These are phyloP conservation scores for Pegea sp. DNA, from an alignment of 23 tunicate species.

Conservation along the genomic window DNA sequence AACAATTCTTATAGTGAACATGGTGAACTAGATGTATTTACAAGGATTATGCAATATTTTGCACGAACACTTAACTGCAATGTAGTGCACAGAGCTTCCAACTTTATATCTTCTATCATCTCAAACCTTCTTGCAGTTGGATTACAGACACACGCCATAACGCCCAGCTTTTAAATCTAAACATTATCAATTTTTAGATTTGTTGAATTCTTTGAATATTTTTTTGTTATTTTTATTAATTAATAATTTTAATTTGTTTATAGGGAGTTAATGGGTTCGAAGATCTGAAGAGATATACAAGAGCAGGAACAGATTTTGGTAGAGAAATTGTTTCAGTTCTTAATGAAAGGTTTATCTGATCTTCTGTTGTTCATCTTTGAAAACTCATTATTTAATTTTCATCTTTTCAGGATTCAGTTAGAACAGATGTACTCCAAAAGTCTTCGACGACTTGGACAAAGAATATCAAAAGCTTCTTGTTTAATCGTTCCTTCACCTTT, in stretches of 20 bases:
- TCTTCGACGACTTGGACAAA: slow-evolving; percentile 34
- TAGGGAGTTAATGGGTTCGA: slow-evolving; percentile 53
- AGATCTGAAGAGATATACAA: slow-evolving; percentile 14
- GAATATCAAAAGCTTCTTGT: slow-evolving; percentile 38
- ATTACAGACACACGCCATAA: too few relatives aligned
- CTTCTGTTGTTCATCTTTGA: too few relatives aligned
- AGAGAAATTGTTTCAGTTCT: slow-evolving; percentile 32
- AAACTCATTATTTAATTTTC: not conserved
- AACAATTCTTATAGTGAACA: too few relatives aligned
- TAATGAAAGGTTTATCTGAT: slow-evolving; percentile 37
- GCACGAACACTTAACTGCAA: too few relatives aligned
- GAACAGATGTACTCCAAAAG: slow-evolving; percentile 55
- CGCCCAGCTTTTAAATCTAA: too few relatives aligned
- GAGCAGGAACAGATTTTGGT: slow-evolving; percentile 51
- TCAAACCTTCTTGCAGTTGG: too few relatives aligned
- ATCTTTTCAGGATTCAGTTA: slow-evolving; percentile 12
- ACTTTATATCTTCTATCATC: too few relatives aligned
- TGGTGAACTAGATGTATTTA: too few relatives aligned
- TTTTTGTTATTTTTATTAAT: not conserved
- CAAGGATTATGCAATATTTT: too few relatives aligned
- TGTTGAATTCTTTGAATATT: too few relatives aligned
- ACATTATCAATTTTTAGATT: too few relatives aligned
- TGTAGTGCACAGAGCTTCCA: too few relatives aligned
- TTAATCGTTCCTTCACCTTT: slow-evolving; percentile 13
- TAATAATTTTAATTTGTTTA: not conserved